Percentiles rank a stretch among this genome's conserved stretches.
phyloP scores from a whole-genome alignment of 2,113 vertebrate species.

The Dolichallabes microphthalmus region DNA sequence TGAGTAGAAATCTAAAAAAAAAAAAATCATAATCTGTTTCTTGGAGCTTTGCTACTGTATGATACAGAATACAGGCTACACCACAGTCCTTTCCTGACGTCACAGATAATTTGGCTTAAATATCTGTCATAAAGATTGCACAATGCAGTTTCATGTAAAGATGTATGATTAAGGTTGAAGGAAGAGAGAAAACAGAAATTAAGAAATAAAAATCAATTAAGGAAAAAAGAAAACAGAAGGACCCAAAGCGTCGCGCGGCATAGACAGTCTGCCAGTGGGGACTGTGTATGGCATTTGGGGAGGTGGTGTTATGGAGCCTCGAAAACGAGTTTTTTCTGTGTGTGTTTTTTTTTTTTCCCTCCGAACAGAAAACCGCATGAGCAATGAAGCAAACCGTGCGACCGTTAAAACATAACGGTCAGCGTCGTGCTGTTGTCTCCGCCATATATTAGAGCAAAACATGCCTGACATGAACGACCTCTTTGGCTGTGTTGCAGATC shows the following conservation, averaged over 20 bases:
- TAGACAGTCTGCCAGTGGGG: slow-evolving; percentile 68
- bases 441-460: slow-evolving; percentile 15
- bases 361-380: slow-evolving; percentile 59
- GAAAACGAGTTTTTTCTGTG: background rate
- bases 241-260: slow-evolving; percentile 58
- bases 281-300: slow-evolving; percentile 70
- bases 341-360: background rate
- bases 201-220: background rate
- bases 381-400: slow-evolving; percentile 56
- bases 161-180: slow-evolving; percentile 64
- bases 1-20: background rate
- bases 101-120: background rate
- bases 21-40: background rate
- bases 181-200: slow-evolving; percentile 14
- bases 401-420: slow-evolving; percentile 62
- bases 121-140: slow-evolving; percentile 11
- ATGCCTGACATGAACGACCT: background rate
- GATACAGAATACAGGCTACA: slow-evolving; percentile 41
- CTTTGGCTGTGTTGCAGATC: background rate
- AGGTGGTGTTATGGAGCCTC: slow-evolving; percentile 65
- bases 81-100: slow-evolving; percentile 39
- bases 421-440: slow-evolving; percentile 65
- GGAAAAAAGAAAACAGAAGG: slow-evolving; percentile 5
- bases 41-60: slow-evolving; percentile 9
- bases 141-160: slow-evolving; percentile 60